These are phyloP conservation scores for western clawed frog (Xenopus tropicalis) DNA, from an alignment of 2,113 vertebrate species.

Conservation along the genomic window UCB_Xtro_10.0 CM004450.2:77402501-77403000, in stretches of 20 bases:
- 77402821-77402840: background rate
- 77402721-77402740: background rate
- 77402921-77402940: too few species aligned
- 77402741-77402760: conserved; percentile 4
- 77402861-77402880: background rate
- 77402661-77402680: background rate
- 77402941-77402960: too few species aligned
- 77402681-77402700: background rate
- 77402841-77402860: background rate
- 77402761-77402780: background rate
- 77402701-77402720: background rate
- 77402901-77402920: background rate
- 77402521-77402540: too few species aligned
- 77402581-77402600: too few species aligned
- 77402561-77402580: too few species aligned
- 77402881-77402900: background rate
- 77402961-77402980: too few species aligned
- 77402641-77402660: too few species aligned
- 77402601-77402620: too few species aligned
- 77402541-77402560: too few species aligned
- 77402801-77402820: background rate
- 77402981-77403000: too few species aligned
- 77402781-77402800: conserved; percentile 2
- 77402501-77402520: too few species aligned
- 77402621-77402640: too few species aligned